Base-by-base conservation (phyloP, 2,888 invertebrate genomes). In the Eupithecia insigniata region DNA sequence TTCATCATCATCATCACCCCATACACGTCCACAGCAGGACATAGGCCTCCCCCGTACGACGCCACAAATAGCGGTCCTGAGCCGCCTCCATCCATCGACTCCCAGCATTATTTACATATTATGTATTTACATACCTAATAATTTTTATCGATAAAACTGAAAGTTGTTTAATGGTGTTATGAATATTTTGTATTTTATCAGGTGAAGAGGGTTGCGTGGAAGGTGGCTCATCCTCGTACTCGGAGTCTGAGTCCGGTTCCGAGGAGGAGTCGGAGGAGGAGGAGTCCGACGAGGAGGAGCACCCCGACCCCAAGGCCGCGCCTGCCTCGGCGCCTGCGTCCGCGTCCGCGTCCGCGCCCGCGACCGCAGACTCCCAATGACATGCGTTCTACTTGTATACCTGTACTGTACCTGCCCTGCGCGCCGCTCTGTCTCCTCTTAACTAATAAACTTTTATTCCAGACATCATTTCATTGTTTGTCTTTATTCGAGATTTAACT, bases 181-280 rank as follows among this genome's bases (percentile, higher is more conserved):
- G 34, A 34, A 43, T 62, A 22, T 62, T 18, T 34, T 22, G 22
- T 8, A 61, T 22, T 7, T 3, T 67, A n/a, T 60, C 22, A 79
- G 96, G 96, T 55, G 96, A 96, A 79, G 88, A 85, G 66, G 89
- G 90, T 62, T 91, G 86, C 10, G 92, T 89, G 1, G 95, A 95
- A 72, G 94, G 90, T 62, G 94, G 90, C 12, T 89, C 89, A 77
- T 91, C 87, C 81, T 89, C 89, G 2, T 86, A 85, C 76, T 92
- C 92, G 32, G 91, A 95, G 75, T 93, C 93, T 8, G 94, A 93
- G 26, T 91, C 92, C 26, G 94, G 94, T 18, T 93, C 94, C 12
- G 95, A 90, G n/a, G 90, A 90, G 58, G 85, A 84, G 87, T 83
- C 0, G 85, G 84, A 82, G 6, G 82, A 80, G 30, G 81, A 80